Base-by-base conservation (phyloP, 2,113 vertebrate genomes). In the Urocitellus parryii region DNA sequence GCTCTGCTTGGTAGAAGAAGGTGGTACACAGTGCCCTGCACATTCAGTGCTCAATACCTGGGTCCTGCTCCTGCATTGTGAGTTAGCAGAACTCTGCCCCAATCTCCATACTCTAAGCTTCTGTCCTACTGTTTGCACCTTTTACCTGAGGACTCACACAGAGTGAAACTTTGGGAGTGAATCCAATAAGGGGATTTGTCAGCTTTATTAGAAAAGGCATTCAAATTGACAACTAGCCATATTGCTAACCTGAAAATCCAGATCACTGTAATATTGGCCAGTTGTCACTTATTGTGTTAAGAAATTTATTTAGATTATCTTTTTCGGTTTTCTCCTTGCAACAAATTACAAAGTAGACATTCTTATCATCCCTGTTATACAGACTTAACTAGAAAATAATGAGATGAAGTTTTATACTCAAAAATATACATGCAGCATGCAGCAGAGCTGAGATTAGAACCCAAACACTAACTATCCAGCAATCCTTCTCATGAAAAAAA, bases 21-120 rank as follows among this genome's bases (percentile, higher is more conserved):
- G n/a, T 0, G 0, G 20, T 5, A 1, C n/a, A 6, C 5, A 3
- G 51, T 48, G 32, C 70, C n/a, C 61, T 53, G 14, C 25, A 76
- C 72, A 53, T 0, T 24, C 48, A 16, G n/a, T 32, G 67, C 25
- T 37, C 45, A 16, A 70, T 24, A 4, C 27, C 45, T 56, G 37
- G 24, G 58, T 4, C 51, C 51, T 58, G 72, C 5, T 32, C 16
- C 56, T 34, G 2, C 45, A 0, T 2, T 37, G 67, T 67, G 29
- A 92, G 61, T 14, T 37, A 8, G 20, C 73, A 48, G 61, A 61
- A 29, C 53, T 32, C 82, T 29, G n/a, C 45, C 17, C 65, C 77
- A 48, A 11, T 25, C 39, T 42, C 68, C 1, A 0, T 1, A 9
- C 42, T 25, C 58, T 16, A 4, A 17, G n/a, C 32, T 61, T 48